Base-by-base conservation (phyloP, 2,797 vertebrate genomes). In the Tapirus indicus region DNA sequence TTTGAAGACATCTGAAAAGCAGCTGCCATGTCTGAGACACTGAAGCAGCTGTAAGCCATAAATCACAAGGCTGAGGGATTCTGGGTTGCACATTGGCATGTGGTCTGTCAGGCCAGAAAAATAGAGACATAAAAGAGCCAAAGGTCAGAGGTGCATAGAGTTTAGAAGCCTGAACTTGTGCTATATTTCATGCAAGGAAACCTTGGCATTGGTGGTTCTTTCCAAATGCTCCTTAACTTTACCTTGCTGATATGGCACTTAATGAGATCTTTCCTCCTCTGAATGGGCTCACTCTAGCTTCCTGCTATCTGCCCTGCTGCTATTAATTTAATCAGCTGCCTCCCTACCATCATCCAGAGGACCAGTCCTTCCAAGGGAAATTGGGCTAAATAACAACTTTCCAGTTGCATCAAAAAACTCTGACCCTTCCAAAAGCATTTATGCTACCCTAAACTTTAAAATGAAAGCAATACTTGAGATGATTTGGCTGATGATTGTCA, bases 41-140 rank as follows among this genome's bases (percentile, higher is more conserved):
- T 98, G 56, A 94, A 99, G 98, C 99, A 99, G 99, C 99, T 99
- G 99, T 99, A 98, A 98, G 97, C 98, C 98, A 99, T 99, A 99
- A 99, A 99, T 99, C 99, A 99, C 0, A 1, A 3, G 96, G 96
- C 98, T 98, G 98, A 97, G 98, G 99, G 99, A 99, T 99, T 99
- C 99, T 98, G 98, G 98, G 97, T 98, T 98, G 98, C 97, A 98
- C 69, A 20, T 98, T 99, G 99, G 99, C 99, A 99, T 99, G 99
- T 98, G 98, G 98, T 99, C 99, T 99, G 99, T 99, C 99, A 99
- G 99, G 98, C 98, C 96, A 98, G 99, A 99, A 99, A 99, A 99
- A 99, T 99, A 99, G 99, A 99, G 99, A 99, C 99, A 99, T 99
- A 99, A 99, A 99, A 98, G 99, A 99, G 98, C 98, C 99, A 98